phyloP scores from a whole-genome alignment of 2,797 vertebrate genomes.

The Amblyopsis hoosieri region DNA sequence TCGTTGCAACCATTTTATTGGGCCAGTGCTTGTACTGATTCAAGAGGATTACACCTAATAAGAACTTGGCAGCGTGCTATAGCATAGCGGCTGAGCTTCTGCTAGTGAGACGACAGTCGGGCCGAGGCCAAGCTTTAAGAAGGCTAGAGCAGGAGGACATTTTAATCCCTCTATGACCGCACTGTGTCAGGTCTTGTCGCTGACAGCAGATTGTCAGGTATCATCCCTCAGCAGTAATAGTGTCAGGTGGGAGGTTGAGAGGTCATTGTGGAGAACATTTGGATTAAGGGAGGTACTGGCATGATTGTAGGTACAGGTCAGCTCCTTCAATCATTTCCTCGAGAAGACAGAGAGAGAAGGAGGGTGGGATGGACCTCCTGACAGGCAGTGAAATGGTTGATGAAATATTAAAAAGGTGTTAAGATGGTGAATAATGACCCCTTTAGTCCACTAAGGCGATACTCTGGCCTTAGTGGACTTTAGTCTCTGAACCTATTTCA shows the following conservation, averaged over 20 bases:
- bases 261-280: conserved; percentile 11
- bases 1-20: conserved; percentile 37
- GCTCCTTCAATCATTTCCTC: conserved; percentile 35
- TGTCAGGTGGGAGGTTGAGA: conserved; percentile 34
- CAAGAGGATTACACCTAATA: conserved; percentile 6
- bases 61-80: conserved; percentile 24
- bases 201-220: neutral
- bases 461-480: conserved; percentile 9
- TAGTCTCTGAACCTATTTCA: neutral
- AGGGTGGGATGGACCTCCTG: neutral
- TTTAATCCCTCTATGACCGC: neutral
- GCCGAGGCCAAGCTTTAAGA: conserved; percentile 1
- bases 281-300: neutral
- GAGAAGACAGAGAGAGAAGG: conserved; percentile 24
- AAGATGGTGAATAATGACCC: conserved; percentile 46
- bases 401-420: conserved; percentile 53
- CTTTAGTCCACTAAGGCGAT: conserved; percentile 18
- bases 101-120: neutral
- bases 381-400: conserved; percentile 33
- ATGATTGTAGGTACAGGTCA: conserved; percentile 25
- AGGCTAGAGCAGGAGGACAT: conserved; percentile 7
- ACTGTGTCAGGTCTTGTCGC: conserved; percentile 12
- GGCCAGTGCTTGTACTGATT: conserved; percentile 27
- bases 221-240: neutral
- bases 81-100: conserved; percentile 25